Evolutionary conservation across 2,888 invertebrate genomes (phyloP), one percentile per base, ranked within the genome.

Genomic region (Meteorus colon): DNA sequence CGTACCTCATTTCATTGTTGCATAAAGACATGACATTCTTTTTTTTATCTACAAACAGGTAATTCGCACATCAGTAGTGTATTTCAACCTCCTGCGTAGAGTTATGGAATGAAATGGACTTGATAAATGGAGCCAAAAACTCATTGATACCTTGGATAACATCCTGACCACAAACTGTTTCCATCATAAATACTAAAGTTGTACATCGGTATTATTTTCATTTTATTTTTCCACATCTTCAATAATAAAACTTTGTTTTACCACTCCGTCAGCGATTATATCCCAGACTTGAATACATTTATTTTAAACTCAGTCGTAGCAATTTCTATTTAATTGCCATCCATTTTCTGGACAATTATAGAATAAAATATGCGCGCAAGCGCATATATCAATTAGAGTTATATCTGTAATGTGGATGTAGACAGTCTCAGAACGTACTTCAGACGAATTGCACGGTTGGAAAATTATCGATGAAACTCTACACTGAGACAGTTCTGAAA

Each of bases 1-100:
- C 82, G 81, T 76, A 19, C 8, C 19, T n/a, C 41, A 65, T 37
- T 0, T 55, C 6, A 19, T 19, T 6, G 2, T 24, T 63, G 16
- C 10, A 55, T 34, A 0, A 67, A 24, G 24, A 4, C 27, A 19
- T 37, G 24, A 24, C 19, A 59, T 4, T 51, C n/a, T 48, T 48
- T 31, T 29, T 45, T 67, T 55, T n/a, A 24, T 65, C 37, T 66
- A 51, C 63, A 6, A 63, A 4, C 45, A 55, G 59, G 48, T 67
- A 8, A 71, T n/a, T 55, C 16, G 62, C 29, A 62, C 69, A 1
- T 51, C 69, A 10, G 48, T 69, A n/a, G 48, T 48, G 5, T 48
- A 48, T 48, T 48, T 48, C 48, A 48, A 48, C 6, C 48, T 48
- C 3, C 16, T 48, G n/a, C 48, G 48, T 1, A 14, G 2, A 19